These are phyloP conservation scores for Gerris lacustris DNA, from an alignment of 2,888 invertebrate genomes.

Conservation along the genomic window DNA sequence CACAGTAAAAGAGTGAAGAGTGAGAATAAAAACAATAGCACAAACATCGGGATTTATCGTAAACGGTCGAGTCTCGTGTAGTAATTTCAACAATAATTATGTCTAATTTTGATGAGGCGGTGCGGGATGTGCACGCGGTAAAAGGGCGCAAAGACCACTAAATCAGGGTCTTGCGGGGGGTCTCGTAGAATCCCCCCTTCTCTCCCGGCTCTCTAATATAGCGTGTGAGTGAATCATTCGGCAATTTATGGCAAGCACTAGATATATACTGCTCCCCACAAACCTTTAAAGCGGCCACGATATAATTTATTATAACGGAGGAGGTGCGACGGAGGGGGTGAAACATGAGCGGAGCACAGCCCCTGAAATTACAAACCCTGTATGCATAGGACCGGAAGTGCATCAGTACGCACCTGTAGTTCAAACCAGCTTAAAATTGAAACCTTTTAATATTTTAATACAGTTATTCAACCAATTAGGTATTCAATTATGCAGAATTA, in stretches of 20 bases:
- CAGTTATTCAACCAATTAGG: no score
- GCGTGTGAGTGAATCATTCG: slow-evolving; percentile 3
- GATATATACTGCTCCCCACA: neutral
- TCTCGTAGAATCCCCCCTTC: no score
- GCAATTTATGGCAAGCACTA: neutral
- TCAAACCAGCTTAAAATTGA: neutral
- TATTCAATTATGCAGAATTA: no score
- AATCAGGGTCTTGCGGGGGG: neutral
- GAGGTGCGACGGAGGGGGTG: neutral
- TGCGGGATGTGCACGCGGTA: neutral
- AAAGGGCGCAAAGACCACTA: neutral
- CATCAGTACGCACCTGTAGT: neutral
- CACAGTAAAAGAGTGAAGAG: no score
- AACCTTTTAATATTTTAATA: no score
- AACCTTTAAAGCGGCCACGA: neutral
- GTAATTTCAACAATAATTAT: neutral
- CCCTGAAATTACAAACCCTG: neutral
- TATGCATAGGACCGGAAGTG: neutral
- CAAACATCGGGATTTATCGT: no score
- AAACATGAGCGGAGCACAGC: neutral
- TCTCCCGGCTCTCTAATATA: neutral
- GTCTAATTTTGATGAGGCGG: neutral
- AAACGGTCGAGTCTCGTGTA: no score
- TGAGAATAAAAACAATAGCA: no score
- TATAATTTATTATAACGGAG: neutral